A percentile compares a stretch with the other conserved stretches of the same genome.
These are phyloP conservation scores for Xiphophorus hellerii DNA, from an alignment of 2,113 vertebrate species.

Conservation along the genomic window DNA sequence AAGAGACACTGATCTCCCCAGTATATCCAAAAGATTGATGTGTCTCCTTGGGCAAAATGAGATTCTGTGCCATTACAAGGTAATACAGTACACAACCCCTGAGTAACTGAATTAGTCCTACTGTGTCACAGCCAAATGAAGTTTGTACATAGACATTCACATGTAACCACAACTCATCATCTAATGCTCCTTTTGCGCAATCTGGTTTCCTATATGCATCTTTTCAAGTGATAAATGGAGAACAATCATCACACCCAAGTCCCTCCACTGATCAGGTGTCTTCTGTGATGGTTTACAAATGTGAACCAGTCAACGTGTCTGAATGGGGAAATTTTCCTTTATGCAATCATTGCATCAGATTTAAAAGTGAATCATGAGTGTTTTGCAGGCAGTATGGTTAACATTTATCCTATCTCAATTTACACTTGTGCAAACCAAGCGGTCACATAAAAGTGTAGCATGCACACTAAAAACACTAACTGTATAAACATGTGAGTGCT, in stretches of 20 bases:
- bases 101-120: slow-evolving; percentile 72
- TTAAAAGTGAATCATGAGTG: background rate
- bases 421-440: background rate
- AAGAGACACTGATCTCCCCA: slow-evolving; percentile 61
- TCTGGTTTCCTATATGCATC: slow-evolving; percentile 16
- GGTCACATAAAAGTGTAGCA: no score
- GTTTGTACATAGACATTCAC: slow-evolving; percentile 35
- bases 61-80: slow-evolving; percentile 75
- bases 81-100: slow-evolving; percentile 69
- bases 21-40: slow-evolving; percentile 79
- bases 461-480: background rate
- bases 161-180: slow-evolving; percentile 20
- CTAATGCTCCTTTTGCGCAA: slow-evolving; percentile 35
- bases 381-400: background rate
- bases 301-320: background rate
- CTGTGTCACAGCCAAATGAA: slow-evolving; percentile 53
- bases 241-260: slow-evolving; percentile 9
- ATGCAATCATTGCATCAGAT: no score
- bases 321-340: background rate
- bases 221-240: slow-evolving; percentile 21
- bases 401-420: background rate
- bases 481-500: background rate
- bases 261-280: slow-evolving; percentile 3
- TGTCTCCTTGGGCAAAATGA: slow-evolving; percentile 73
- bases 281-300: background rate